A percentile compares a stretch with the other conserved stretches of the same genome.
Conservation (phyloP, 2,113 vertebrate genomes). For the Seriola aureovittata region DNA sequence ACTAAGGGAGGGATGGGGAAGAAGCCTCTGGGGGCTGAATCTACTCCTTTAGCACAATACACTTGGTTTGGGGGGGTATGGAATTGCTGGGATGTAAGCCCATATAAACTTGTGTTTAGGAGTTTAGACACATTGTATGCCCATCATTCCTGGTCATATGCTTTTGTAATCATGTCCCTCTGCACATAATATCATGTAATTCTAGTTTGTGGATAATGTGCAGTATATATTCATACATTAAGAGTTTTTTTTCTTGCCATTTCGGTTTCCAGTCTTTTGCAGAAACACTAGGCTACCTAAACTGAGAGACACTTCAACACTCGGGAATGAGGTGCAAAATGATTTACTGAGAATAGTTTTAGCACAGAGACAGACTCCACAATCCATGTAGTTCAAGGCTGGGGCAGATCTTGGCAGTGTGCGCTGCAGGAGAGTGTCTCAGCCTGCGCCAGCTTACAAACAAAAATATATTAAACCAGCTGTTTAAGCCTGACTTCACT, state of each 20-base stretch:
- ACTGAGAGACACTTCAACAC: background rate
- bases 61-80: background rate
- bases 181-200: no score
- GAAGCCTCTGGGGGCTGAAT: conserved; percentile 21
- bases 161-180: background rate
- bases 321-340: background rate
- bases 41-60: conserved; percentile 28
- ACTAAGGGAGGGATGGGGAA: conserved; percentile 33
- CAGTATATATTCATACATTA: no score
- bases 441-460: background rate
- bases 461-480: background rate
- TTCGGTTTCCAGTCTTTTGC: background rate
- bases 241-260: no score
- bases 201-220: no score
- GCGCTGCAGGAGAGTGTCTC: background rate
- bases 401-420: conserved; percentile 2
- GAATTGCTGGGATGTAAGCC: background rate
- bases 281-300: background rate
- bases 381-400: background rate
- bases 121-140: background rate
- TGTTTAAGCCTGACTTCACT: background rate
- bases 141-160: background rate
- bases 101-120: conserved; percentile 3
- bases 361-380: background rate
- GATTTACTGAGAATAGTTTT: background rate